Evolutionary conservation across 2,888 invertebrate species (phyloP).

Genomic region (Epinotia ramella): DNA sequence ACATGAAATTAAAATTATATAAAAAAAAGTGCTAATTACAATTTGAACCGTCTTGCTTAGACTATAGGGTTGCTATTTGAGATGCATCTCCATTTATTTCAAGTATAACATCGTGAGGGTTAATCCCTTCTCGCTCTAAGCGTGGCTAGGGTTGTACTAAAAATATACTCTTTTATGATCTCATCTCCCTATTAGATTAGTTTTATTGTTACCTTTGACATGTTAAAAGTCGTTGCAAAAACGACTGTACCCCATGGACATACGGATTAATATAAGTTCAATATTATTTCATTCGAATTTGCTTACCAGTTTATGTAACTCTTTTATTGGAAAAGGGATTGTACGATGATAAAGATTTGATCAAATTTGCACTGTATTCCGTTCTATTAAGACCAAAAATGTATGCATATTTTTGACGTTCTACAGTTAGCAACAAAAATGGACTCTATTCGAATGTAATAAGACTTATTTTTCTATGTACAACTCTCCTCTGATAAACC

Average conservation of each 20-base stretch:
- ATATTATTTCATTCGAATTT: neutral
- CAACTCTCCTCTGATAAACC: neutral
- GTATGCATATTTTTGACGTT: neutral
- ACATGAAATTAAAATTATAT: neutral
- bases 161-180: conserved; percentile 45
- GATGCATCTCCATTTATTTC: neutral
- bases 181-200: conserved; percentile 11
- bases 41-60: neutral
- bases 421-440: neutral
- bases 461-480: neutral
- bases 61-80: neutral
- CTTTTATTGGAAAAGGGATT: neutral
- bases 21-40: neutral
- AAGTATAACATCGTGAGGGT: neutral
- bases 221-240: neutral
- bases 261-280: neutral
- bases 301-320: neutral
- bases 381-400: neutral
- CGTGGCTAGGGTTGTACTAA: conserved; percentile 10
- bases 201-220: conserved; percentile 16
- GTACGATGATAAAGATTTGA: neutral
- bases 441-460: neutral
- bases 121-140: neutral
- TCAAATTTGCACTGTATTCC: neutral
- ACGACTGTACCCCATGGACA: neutral